A percentile compares a stretch with the other conserved stretches of the same genome.
Conservation (phyloP, 2,113 vertebrate species). For the Ifrita kowaldi region DNA sequence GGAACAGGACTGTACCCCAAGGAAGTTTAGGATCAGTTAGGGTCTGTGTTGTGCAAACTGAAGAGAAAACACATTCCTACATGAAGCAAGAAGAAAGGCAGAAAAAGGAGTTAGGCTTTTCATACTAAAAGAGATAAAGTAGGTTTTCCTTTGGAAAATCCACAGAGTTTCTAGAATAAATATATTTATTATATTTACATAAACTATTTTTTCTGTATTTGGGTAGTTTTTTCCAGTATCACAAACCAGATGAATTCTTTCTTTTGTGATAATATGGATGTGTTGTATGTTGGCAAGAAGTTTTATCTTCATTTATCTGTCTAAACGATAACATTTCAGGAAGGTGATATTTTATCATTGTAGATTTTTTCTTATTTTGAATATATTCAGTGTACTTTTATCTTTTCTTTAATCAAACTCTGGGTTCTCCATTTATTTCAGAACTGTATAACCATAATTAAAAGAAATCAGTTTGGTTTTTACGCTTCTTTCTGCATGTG, state of each 20-base stretch:
- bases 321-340: not conserved
- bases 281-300: not conserved
- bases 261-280: not conserved
- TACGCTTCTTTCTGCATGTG: not conserved
- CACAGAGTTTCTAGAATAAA: not conserved
- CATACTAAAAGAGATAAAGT: not conserved
- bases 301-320: not conserved
- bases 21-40: not conserved
- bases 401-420: not conserved
- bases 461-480: not conserved
- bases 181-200: not conserved
- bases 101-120: not conserved
- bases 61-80: not conserved
- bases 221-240: not conserved
- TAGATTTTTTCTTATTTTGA: not conserved
- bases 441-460: not conserved
- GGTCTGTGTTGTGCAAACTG: not conserved
- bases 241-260: not conserved
- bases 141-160: not conserved
- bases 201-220: not conserved
- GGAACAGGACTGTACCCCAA: not conserved
- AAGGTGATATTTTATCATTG: not conserved
- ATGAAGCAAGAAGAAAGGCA: not conserved
- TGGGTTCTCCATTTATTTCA: not conserved
- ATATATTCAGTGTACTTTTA: not conserved